Conservation (phyloP, 1,140 invertebrate species). For the Lepidurus packardi region DNA sequence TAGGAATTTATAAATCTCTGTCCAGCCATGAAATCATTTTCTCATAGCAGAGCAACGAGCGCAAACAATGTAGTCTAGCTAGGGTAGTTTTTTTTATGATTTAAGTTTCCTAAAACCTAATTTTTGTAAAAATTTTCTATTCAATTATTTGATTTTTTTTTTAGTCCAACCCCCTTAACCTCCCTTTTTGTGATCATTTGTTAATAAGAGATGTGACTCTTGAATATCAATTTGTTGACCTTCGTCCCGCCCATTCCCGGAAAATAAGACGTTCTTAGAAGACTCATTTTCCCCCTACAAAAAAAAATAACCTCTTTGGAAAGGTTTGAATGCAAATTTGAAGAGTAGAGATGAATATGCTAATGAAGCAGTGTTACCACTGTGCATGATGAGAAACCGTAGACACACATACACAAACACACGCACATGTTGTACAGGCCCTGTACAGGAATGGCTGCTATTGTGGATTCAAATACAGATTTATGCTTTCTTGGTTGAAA, state of each 20-base stretch:
- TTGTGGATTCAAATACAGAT: constrained; percentile 16
- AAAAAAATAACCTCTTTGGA: not conserved
- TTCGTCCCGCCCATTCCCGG: not conserved
- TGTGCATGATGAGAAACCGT: not conserved
- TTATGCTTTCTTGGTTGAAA: constrained; percentile 17
- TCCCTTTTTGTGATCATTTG: not conserved
- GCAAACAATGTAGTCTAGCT: not conserved
- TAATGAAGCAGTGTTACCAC: not conserved
- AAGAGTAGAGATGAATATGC: not conserved
- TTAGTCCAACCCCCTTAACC: not conserved
- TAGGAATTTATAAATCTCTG: not conserved
- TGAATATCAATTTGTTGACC: not conserved
- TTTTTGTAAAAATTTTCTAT: not conserved
- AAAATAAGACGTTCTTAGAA: not conserved
- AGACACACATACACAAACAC: not conserved
- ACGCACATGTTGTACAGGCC: constrained; percentile 8
- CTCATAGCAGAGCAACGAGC: constrained; percentile 11
- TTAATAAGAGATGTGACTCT: not conserved
- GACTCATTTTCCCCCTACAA: not conserved
- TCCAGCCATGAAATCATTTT: constrained; percentile 15
- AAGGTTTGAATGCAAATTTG: not conserved
- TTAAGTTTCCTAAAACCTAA: not conserved
- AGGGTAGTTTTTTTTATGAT: not conserved
- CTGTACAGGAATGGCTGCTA: constrained; percentile 17
- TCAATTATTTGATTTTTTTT: not conserved